Conservation (phyloP, 2,797 vertebrate species). For the Streptopelia turtur region DNA sequence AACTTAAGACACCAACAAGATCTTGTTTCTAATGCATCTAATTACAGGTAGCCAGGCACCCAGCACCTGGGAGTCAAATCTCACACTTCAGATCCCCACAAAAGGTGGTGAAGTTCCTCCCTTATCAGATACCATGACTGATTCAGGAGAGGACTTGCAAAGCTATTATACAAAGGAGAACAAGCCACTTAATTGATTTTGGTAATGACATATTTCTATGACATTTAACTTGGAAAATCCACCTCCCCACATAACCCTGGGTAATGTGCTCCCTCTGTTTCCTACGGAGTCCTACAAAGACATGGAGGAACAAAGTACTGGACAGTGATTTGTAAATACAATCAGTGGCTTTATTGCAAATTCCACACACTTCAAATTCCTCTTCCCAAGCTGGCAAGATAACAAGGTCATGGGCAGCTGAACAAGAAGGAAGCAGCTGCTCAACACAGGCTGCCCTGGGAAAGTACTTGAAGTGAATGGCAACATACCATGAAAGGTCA, state of each 20-base stretch:
- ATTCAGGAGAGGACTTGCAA: background rate
- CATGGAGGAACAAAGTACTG: background rate
- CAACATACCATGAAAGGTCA: background rate
- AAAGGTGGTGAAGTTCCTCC: background rate
- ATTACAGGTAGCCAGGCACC: background rate
- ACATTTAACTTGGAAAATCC: background rate
- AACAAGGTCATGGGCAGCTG: background rate
- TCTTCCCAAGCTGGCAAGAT: background rate
- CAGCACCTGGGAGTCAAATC: accelerated
- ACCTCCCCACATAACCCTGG: background rate
- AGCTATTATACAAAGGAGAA: background rate
- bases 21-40: background rate
- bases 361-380: background rate
- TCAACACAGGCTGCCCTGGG: background rate
- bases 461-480: background rate
- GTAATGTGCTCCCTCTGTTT: background rate
- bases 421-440: background rate
- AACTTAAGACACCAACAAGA: background rate
- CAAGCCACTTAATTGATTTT: background rate
- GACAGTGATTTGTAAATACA: background rate
- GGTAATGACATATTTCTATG: background rate
- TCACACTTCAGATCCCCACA: background rate
- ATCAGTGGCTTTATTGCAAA: background rate
- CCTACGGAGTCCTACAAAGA: background rate
- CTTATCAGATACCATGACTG: background rate